A percentile compares a stretch with the other conserved stretches of the same genome.
phyloP scores from a whole-genome alignment of 2,888 invertebrate species.

The Diogma glabrata region DNA sequence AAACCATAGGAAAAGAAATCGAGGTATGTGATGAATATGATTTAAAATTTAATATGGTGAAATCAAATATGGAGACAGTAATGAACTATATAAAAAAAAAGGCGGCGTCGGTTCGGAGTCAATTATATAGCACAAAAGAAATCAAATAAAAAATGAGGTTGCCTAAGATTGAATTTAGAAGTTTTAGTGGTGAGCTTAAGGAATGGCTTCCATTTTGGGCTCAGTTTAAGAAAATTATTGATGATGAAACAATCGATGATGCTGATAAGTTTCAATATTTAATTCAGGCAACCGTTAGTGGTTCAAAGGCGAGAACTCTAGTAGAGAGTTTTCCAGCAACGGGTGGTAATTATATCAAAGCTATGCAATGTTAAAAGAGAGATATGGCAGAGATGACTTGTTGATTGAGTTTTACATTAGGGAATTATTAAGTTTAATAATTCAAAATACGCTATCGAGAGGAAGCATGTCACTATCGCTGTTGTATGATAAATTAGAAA shows the following conservation, averaged over 20 bases:
- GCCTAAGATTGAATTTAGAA: background rate
- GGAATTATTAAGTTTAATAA: constrained; percentile 21
- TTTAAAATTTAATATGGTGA: background rate
- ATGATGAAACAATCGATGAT: background rate
- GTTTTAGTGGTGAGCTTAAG: background rate
- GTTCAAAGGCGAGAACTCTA: constrained; percentile 18
- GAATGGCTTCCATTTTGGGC: background rate
- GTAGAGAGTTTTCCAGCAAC: constrained; percentile 20
- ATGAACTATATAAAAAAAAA: background rate
- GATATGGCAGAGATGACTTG: too few species aligned
- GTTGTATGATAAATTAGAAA: constrained; percentile 6
- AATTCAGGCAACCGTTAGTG: background rate
- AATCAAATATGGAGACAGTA: background rate
- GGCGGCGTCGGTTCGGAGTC: too few species aligned
- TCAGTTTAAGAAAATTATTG: background rate
- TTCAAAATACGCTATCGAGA: constrained; percentile 19
- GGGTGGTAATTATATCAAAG: constrained; percentile 22
- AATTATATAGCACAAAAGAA: too few species aligned
- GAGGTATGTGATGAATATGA: background rate
- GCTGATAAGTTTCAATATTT: background rate
- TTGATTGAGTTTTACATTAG: constrained; percentile 22
- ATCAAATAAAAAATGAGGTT: background rate
- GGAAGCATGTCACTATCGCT: background rate
- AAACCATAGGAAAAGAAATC: background rate
- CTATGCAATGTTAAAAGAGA: too few species aligned